phyloP scores from a whole-genome alignment of 1,140 invertebrate species.

The Drosophila tropicalis region DNA sequence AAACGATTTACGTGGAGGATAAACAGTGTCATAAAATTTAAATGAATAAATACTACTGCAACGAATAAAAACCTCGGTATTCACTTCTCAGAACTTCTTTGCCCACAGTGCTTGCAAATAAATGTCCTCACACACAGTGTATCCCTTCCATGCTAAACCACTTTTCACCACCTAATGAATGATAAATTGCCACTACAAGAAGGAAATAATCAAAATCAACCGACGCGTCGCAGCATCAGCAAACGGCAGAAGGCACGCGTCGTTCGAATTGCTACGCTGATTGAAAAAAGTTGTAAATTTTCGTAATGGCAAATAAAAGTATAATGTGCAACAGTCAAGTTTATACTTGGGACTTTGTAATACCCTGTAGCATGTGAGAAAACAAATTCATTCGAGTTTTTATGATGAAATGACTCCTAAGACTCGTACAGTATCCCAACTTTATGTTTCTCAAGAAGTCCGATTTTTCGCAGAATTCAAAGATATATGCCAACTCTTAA shows the following conservation, averaged over 20 bases:
- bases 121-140: not conserved
- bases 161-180: slow-evolving; percentile 61
- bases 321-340: slow-evolving; percentile 20
- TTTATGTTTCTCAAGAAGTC: too few relatives aligned
- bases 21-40: slow-evolving; percentile 48
- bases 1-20: slow-evolving; percentile 16
- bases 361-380: not conserved
- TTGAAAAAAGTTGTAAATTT: slow-evolving; percentile 82
- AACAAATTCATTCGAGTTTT: too few relatives aligned
- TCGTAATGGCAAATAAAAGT: slow-evolving; percentile 62
- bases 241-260: slow-evolving; percentile 61
- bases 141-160: slow-evolving; percentile 18
- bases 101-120: not conserved
- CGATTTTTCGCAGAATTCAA: too few relatives aligned
- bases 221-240: slow-evolving; percentile 26
- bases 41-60: slow-evolving; percentile 36
- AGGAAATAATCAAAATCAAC: slow-evolving; percentile 68
- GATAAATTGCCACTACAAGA: slow-evolving; percentile 69
- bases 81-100: not conserved
- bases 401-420: too few relatives aligned
- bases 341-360: not conserved
- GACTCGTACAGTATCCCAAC: too few relatives aligned
- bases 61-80: slow-evolving; percentile 21
- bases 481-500: too few relatives aligned
- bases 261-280: slow-evolving; percentile 60